Evolutionary conservation across 2,113 vertebrate species (phyloP).

Genomic region (Nipponia nippon): DNA sequence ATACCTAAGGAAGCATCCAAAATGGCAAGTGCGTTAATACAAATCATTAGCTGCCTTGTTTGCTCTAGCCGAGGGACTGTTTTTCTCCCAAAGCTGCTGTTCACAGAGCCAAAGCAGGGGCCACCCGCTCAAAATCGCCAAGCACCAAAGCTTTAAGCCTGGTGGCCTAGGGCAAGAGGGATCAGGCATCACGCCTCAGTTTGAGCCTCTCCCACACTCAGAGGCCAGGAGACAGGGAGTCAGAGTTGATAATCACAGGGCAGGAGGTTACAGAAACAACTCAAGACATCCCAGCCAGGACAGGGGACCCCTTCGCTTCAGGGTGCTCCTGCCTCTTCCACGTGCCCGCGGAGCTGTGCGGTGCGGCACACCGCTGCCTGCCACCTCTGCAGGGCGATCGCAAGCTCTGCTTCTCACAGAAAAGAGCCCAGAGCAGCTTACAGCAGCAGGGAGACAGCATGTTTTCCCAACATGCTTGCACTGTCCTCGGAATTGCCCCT

Average conservation of each 20-base stretch:
- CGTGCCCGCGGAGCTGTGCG: fast-evolving
- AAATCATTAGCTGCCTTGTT: background rate
- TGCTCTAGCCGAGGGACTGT: background rate
- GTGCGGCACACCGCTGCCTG: background rate
- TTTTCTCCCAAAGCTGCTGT: background rate
- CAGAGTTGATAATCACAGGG: fast-evolving
- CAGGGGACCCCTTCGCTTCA: fast-evolving
- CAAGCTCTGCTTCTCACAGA: background rate
- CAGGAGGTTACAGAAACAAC: background rate
- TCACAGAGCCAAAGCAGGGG: background rate
- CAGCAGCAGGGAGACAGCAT: fast-evolving
- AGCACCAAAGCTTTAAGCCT: background rate
- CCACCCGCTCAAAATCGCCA: background rate
- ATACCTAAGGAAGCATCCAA: background rate
- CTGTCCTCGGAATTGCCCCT: background rate
- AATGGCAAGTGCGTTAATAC: background rate
- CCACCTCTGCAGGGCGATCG: background rate
- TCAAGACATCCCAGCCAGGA: background rate
- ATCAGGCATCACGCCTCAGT: background rate
- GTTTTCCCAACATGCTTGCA: too few relatives aligned
- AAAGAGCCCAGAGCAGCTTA: background rate
- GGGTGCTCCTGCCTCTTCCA: background rate
- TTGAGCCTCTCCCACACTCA: background rate
- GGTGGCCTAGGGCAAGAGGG: background rate
- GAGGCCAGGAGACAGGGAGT: background rate